Percentiles rank a stretch among this genome's conserved stretches.
phyloP scores from a whole-genome alignment of 23 tunicate species.

The Corella eumyota region DNA sequence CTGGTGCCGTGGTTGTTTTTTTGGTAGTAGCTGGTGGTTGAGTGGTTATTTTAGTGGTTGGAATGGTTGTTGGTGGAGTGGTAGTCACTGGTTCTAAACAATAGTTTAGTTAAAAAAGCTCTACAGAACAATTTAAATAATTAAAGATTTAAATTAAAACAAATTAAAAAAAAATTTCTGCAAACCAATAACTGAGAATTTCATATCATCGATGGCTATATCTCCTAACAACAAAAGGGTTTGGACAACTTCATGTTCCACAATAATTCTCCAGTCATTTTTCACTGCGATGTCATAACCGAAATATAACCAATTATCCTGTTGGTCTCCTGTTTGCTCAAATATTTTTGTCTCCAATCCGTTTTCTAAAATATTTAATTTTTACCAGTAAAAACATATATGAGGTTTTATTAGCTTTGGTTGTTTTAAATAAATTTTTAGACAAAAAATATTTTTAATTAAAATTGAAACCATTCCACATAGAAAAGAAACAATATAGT shows the following conservation, averaged over 20 bases:
- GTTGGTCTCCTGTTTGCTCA: slow-evolving; percentile 18
- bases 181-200: slow-evolving; percentile 14
- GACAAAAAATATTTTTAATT: too few species aligned
- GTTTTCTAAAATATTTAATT: slow-evolving; percentile 10
- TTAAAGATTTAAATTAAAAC: not conserved
- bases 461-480: too few species aligned
- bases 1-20: not conserved
- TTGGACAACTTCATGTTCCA: slow-evolving; percentile 34
- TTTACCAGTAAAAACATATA: not conserved
- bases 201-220: slow-evolving; percentile 65
- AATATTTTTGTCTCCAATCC: slow-evolving; percentile 11
- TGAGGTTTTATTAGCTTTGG: not conserved
- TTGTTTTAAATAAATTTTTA: too few species aligned
- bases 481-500: too few species aligned
- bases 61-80: not conserved
- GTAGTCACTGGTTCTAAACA: not conserved
- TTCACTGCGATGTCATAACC: slow-evolving; percentile 1
- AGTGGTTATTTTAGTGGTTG: slow-evolving; percentile 8
- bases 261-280: slow-evolving; percentile 31
- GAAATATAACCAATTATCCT: slow-evolving; percentile 22
- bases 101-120: not conserved
- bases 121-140: not conserved
- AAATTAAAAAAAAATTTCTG: not conserved
- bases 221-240: slow-evolving; percentile 51
- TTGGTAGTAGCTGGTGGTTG: slow-evolving; percentile 1